These are phyloP conservation scores for Bettongia penicillata DNA, from an alignment of 2,113 vertebrate species.

Conservation along the genomic window DNA sequence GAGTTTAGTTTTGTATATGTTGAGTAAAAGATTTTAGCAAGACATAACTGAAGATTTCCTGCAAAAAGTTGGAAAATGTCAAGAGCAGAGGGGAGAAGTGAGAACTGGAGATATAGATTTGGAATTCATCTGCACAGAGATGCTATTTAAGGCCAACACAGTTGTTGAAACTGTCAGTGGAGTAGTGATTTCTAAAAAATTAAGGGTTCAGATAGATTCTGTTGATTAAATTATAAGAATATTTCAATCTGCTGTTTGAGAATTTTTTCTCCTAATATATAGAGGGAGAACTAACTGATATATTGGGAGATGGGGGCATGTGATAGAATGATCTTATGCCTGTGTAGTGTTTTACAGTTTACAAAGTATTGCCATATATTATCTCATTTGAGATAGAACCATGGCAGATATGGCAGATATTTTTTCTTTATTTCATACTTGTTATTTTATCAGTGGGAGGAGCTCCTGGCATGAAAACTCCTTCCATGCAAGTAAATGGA, in stretches of 20 bases:
- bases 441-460: background rate
- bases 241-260: background rate
- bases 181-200: background rate
- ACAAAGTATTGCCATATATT: no score
- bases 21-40: background rate
- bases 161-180: background rate
- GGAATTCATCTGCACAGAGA: constrained; percentile 29
- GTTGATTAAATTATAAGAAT: background rate
- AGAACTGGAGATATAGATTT: background rate
- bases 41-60: background rate
- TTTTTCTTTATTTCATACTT: background rate
- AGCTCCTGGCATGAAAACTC: background rate
- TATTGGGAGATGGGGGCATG: no score
- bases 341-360: no score
- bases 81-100: background rate
- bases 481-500: background rate
- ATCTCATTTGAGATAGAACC: no score
- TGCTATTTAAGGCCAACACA: constrained; percentile 22
- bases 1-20: background rate
- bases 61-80: background rate
- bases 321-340: no score
- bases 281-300: no score
- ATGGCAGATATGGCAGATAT: background rate
- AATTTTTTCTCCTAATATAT: no score
- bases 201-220: background rate